Base-by-base conservation (phyloP, 2,888 invertebrate genomes). In the Conomelus anceps region DNA sequence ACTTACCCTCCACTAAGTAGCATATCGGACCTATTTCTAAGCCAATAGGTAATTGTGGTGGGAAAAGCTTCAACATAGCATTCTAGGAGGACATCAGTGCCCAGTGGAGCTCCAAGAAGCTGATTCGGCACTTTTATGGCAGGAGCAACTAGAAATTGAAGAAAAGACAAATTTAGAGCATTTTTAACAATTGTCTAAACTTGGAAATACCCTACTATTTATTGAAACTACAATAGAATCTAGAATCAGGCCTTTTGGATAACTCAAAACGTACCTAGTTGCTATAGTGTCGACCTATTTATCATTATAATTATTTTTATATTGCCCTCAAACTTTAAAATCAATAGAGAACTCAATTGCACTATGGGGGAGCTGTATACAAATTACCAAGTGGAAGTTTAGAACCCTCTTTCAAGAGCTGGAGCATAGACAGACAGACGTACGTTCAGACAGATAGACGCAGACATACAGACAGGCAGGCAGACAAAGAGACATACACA, bases 21-120 rank as follows among this genome's bases (percentile, higher is more conserved):
- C 96, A 97, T 97, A 93, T 97, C 97, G 22, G 95, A 95, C 90
- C 96, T 93, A 92, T 96, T 96, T 93, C 96, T 97, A 92, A 96
- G 95, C 97, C 97, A 97, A 93, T 97, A 97, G 94, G 97, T 95
- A 93, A 95, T 95, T 89, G 96, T 95, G 92, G 94, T 94, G 92
- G 98, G 98, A 92, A 96, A 97, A 0, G 98, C 98, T 93, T 98
- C 98, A 89, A 98, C 97, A 93, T 96, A 96, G 93, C 98, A 98
- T 93, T 97, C 96, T 86, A 98, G 94, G 92, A 96, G 96, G 41
- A 98, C 98, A 93, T 98, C 97, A 0, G 97, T 97, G 89, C 97
- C 97, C 87, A 97, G 94, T 0, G 98, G 98, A 0, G 98, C 97
- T 23, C 98, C 98, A 88, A 98, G 94, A 92, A 98, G 94, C 94